Conservation (phyloP, 2,888 invertebrate genomes). For the Drosophila acutilabella region DNA sequence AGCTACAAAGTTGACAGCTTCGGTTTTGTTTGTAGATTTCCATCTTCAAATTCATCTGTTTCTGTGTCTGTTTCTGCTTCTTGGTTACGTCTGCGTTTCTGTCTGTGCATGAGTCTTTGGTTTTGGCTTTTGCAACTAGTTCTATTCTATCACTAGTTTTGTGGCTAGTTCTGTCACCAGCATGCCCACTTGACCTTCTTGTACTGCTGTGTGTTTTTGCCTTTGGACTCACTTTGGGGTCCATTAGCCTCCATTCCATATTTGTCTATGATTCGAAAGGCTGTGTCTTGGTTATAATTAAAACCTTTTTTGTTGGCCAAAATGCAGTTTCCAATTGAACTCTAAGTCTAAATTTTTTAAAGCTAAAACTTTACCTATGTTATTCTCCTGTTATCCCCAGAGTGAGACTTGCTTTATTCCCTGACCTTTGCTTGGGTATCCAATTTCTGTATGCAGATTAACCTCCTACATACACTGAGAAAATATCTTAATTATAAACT, state of each 20-base stretch:
- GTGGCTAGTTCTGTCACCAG: background rate
- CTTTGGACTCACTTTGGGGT: background rate
- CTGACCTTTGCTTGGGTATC: too few species aligned
- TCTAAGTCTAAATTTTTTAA: too few species aligned
- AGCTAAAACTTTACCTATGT: too few species aligned
- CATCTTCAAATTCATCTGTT: slow-evolving; percentile 3
- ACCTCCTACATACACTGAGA: too few species aligned
- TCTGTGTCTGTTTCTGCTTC: background rate
- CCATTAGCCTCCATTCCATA: background rate
- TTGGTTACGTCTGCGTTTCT: background rate
- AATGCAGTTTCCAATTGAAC: too few species aligned
- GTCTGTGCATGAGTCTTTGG: background rate
- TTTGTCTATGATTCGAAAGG: background rate
- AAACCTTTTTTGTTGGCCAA: background rate
- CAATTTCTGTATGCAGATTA: too few species aligned
- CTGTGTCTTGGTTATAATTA: background rate
- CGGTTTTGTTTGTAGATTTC: background rate
- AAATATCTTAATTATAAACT: too few species aligned
- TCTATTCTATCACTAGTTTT: background rate
- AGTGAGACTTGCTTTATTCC: too few species aligned
- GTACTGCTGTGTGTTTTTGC: background rate
- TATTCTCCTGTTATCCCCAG: too few species aligned
- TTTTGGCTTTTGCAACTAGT: background rate
- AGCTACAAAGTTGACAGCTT: slow-evolving; percentile 5
- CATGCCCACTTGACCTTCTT: slow-evolving; percentile 5